Base-by-base conservation (phyloP, 2,113 vertebrate genomes). In the Lampris megalopsis region DNA sequence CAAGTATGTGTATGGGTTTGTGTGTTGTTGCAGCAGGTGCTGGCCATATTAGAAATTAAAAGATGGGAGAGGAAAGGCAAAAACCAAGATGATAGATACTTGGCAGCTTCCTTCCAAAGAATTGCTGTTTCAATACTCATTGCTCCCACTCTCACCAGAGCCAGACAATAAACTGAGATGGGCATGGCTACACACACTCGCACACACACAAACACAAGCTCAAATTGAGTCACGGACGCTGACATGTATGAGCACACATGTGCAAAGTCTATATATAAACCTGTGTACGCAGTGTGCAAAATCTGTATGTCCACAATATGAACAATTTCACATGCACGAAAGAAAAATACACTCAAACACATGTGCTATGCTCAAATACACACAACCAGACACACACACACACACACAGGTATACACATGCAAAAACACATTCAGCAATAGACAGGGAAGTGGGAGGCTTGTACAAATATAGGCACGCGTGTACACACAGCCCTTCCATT, bases 71-170 rank as follows among this genome's bases (percentile, higher is more conserved):
- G 75, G 57, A 50, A 79, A 80, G 60, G 24, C 24, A 24, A 24
- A 78, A 81, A 72, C 53, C n/a, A 57, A 83, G 82, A 76, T 65
- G 91, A 89, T 87, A 89, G 87, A 82, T 88, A 91, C 83, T 92
- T 92, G 91, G 90, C 89, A 86, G 85, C 63, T 80, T 68, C 70
- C 2, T 13, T 60, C 56, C 76, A 5, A 37, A 81, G 79, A 79
- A 83, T 79, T 86, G 80, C 69, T 73, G 84, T 82, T 79, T 80
- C 82, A 86, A 87, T 77, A 79, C 64, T 24, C 54, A 58, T 42
- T 63, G 38, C 71, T 63, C 79, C 49, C 81, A 68, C 79, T 24
- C 24, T 24, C 24, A 24, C 24, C 24, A 24, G 24, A 24, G 24
- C 24, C 24, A 24, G 24, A 24, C 24, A 24, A 24, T 24, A 24